Evolutionary conservation across 2,113 vertebrate species (phyloP), one percentile per base, ranked within the genome.

Genomic region (Ochotona curzoniae): DNA sequence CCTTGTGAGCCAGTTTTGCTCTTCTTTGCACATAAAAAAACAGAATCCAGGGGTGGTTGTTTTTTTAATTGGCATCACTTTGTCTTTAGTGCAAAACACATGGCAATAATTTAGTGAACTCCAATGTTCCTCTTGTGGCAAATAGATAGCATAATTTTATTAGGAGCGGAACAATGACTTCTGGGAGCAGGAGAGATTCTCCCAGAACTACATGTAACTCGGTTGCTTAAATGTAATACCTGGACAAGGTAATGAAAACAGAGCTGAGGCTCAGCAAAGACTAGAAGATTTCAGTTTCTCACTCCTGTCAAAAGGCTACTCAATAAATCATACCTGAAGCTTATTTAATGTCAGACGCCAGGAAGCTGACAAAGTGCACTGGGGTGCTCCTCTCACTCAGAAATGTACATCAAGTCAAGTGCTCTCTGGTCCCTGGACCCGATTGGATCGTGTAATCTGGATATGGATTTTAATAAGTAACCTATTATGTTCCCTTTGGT

Each of bases 391-490:
- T 98, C 98, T 98, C 97, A 96, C 38, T 44, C 38, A 98, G 95
- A 96, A 97, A 98, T 97, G 97, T 97, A 96, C 96, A 96, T 84
- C 49, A 89, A 98, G 98, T 98, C 98, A 98, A n/a, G 93, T 98
- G 98, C 97, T 98, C 96, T 97, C 94, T 90, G 98, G 97, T 97
- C 97, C 70, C 95, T 96, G 95, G 94, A 98, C 98, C 84, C 96
- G 93, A 97, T 97, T 97, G 98, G 98, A 98, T 98, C 97, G 98
- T 96, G 97, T 96, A 98, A 98, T 98, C 98, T 93, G 91, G 97
- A 98, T 97, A 98, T 98, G 97, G 98, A 98, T 99, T 98, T 99
- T 99, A 99, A 98, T 99, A 98, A 98, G 98, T 99, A 98, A 99
- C 97, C 98, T 98, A 99, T 98, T 99, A 98, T 96, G 94, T 98